Percentiles rank a stretch among this genome's conserved stretches.
Evolutionary conservation across 2,113 vertebrate species (phyloP).

Genomic region (Symphodus melops): DNA sequence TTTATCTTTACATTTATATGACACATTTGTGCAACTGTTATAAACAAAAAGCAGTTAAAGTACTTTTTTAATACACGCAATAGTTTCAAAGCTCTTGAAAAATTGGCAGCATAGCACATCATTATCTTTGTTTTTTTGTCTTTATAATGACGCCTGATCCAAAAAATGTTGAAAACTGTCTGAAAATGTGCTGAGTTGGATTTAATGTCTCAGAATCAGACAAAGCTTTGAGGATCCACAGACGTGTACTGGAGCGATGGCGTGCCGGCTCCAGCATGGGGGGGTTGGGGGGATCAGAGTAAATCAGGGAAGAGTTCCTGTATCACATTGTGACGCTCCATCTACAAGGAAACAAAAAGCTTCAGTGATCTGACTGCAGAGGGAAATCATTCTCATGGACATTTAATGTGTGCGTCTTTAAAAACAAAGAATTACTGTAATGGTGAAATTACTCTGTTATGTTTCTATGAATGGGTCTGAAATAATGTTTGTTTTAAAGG

Average conservation of each 20-base stretch:
- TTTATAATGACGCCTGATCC: too few relatives aligned
- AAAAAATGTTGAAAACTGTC: too few relatives aligned
- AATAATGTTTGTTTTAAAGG: background rate
- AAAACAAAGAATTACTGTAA: background rate
- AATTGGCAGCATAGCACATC: too few relatives aligned
- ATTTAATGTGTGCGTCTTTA: background rate
- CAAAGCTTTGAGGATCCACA: background rate
- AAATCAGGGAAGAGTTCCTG: background rate
- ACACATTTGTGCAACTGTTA: too few relatives aligned
- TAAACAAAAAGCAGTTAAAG: too few relatives aligned
- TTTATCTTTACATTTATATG: too few relatives aligned
- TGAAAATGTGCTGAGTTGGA: background rate
- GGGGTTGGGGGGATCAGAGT: background rate
- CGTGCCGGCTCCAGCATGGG: background rate
- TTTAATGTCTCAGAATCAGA: background rate
- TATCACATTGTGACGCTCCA: background rate
- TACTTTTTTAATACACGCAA: too few relatives aligned
- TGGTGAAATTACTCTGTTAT: background rate
- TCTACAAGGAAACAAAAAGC: background rate
- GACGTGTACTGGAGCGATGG: background rate
- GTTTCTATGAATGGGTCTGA: background rate
- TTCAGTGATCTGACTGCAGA: too few relatives aligned
- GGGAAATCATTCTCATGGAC: background rate
- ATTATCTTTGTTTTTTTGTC: too few relatives aligned
- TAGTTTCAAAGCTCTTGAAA: too few relatives aligned